Evolutionary conservation across 1,140 invertebrate genomes (phyloP).

Genomic region (Heliconius hermathena): DNA sequence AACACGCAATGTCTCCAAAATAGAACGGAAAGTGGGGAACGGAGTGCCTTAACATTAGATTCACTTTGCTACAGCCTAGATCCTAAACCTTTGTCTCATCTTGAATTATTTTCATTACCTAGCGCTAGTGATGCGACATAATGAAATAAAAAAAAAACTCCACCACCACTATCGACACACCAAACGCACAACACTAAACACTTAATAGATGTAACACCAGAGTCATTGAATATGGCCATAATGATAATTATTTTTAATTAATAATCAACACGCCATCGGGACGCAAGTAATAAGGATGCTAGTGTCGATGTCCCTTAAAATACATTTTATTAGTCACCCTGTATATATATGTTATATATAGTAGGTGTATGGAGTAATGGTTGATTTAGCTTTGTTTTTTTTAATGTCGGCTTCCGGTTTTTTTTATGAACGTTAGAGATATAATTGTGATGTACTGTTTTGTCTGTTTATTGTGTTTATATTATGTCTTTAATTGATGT

Average conservation of each 20-base stretch:
- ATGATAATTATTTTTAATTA: slow-evolving; percentile 82
- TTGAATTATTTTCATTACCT: no score
- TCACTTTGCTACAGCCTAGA: no score
- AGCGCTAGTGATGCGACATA: no score
- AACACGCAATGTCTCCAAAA: not conserved
- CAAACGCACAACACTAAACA: slow-evolving; percentile 55
- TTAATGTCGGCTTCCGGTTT: not conserved
- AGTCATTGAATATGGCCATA: slow-evolving; percentile 81
- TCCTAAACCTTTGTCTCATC: no score
- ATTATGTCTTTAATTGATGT: not conserved
- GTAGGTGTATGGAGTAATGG: not conserved
- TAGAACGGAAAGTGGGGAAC: not conserved
- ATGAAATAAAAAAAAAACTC: not conserved
- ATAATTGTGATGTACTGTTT: not conserved
- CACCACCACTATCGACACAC: not conserved
- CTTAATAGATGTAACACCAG: slow-evolving; percentile 80
- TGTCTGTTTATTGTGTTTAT: slow-evolving; percentile 1
- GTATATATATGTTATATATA: slow-evolving; percentile 17
- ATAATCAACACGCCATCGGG: slow-evolving; percentile 80
- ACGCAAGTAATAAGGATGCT: slow-evolving; percentile 76
- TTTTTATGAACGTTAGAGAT: not conserved
- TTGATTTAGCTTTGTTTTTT: slow-evolving; percentile 7
- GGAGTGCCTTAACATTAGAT: not conserved
- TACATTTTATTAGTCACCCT: slow-evolving; percentile 57
- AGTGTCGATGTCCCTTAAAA: slow-evolving; percentile 73